These are phyloP conservation scores for Cynaeus angustus DNA, from an alignment of 2,888 invertebrate species.

Conservation along the genomic window DNA sequence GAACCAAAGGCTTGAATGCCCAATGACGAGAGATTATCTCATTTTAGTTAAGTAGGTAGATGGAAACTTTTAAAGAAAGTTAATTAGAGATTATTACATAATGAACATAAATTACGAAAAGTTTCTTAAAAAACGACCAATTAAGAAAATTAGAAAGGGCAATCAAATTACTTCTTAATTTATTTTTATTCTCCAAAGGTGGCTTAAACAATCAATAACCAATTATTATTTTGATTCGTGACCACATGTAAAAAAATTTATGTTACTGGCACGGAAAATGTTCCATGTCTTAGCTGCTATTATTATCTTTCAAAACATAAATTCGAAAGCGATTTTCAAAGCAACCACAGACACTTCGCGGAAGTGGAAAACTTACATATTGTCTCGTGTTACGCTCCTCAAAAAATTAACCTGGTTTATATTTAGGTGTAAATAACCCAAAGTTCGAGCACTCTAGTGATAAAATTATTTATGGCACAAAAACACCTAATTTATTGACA, in stretches of 20 bases:
- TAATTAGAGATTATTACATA: no score
- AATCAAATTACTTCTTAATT: no score
- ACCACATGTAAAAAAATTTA: no score
- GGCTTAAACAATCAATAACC: no score
- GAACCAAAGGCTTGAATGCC: background rate
- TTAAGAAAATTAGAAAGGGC: no score
- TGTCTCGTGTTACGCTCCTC: constrained; percentile 15
- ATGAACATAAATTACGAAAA: no score
- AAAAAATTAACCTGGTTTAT: constrained; percentile 27
- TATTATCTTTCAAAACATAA: constrained; percentile 13
- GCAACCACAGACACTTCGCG: constrained; percentile 25
- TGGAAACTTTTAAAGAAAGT: no score
- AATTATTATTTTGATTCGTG: no score
- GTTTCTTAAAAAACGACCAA: no score
- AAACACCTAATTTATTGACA: background rate
- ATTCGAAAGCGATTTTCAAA: constrained; percentile 15
- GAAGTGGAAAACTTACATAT: constrained; percentile 3
- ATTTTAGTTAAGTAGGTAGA: background rate
- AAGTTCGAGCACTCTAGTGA: background rate
- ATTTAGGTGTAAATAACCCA: background rate
- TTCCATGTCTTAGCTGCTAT: constrained; percentile 15
- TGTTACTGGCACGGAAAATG: no score
- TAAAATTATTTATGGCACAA: constrained; percentile 3
- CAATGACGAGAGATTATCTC: background rate
- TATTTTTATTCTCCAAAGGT: no score